phyloP scores from a whole-genome alignment of 2,113 vertebrate genomes.

The Dicerorhinus sumatrensis region DNA sequence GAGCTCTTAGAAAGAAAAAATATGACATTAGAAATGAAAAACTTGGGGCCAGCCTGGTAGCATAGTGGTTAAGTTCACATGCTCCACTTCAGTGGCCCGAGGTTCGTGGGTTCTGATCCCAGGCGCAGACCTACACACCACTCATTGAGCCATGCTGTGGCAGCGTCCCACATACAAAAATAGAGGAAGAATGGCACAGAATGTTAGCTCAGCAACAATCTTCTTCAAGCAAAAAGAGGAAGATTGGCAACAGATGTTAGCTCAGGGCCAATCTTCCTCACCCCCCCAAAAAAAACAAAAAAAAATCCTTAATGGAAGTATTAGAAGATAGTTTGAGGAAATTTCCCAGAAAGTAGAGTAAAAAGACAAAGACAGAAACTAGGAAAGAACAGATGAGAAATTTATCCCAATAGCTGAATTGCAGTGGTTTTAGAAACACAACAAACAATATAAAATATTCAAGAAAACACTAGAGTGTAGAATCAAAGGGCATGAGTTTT shows the following conservation, averaged over 20 bases:
- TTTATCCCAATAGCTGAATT: background rate
- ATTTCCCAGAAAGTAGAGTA: background rate
- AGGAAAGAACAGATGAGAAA: background rate
- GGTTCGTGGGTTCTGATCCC: too few relatives aligned
- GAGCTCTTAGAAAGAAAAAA: slow-evolving; percentile 23
- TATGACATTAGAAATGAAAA: slow-evolving; percentile 42
- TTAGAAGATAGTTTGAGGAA: background rate
- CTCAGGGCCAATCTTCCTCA: too few relatives aligned
- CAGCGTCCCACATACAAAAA: too few relatives aligned
- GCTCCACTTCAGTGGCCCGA: too few relatives aligned
- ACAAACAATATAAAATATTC: background rate
- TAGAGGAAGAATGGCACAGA: too few relatives aligned
- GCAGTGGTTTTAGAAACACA: slow-evolving; percentile 1
- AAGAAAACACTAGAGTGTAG: background rate
- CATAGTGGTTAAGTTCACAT: too few relatives aligned
- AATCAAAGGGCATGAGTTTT: background rate
- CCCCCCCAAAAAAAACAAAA: too few relatives aligned
- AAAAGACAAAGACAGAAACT: background rate
- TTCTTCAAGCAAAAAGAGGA: too few relatives aligned
- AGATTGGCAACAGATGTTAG: too few relatives aligned
- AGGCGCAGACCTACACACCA: too few relatives aligned
- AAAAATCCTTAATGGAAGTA: background rate
- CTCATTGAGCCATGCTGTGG: too few relatives aligned
- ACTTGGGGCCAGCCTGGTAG: background rate
- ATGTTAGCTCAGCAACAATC: too few relatives aligned